Evolutionary conservation across 2,888 invertebrate genomes (phyloP).

Genomic region (Scaptomyza flava): DNA sequence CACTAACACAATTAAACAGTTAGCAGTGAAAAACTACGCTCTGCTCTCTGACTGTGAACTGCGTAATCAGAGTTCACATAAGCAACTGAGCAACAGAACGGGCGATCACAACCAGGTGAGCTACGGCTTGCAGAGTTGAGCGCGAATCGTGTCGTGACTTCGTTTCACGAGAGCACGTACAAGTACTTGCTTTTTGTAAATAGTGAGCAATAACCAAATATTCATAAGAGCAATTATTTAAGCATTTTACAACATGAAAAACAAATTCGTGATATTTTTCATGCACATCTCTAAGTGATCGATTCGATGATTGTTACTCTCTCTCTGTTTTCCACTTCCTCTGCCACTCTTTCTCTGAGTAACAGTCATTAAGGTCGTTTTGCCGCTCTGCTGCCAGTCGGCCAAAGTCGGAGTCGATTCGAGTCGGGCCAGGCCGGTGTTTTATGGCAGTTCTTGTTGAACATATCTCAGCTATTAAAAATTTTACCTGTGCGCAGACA

Average conservation of each 20-base stretch:
- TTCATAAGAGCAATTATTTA: background rate
- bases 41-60: slow-evolving; percentile 45
- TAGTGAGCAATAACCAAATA: too few relatives aligned
- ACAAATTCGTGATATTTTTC: background rate
- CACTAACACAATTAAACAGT: slow-evolving; percentile 49
- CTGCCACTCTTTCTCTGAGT: background rate
- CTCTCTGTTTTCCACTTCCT: slow-evolving; percentile 4
- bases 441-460: slow-evolving; percentile 51
- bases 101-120: slow-evolving; percentile 43
- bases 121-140: slow-evolving; percentile 11
- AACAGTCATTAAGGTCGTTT: slow-evolving; percentile 69
- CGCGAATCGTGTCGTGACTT: background rate
- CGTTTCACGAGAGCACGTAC: slow-evolving; percentile 23
- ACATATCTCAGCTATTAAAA: slow-evolving; percentile 51
- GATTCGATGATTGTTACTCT: background rate
- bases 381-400: slow-evolving; percentile 45
- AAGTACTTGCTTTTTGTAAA: background rate
- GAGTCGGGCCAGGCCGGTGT: slow-evolving; percentile 51
- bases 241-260: background rate
- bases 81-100: slow-evolving; percentile 58
- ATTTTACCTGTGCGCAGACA: slow-evolving; percentile 46
- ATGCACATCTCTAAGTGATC: slow-evolving; percentile 42
- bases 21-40: slow-evolving; percentile 10
- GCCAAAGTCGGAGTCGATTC: background rate
- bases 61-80: slow-evolving; percentile 64